These are phyloP conservation scores for Conistra vaccinii DNA, from an alignment of 2,888 invertebrate species.

Conservation along the genomic window DNA sequence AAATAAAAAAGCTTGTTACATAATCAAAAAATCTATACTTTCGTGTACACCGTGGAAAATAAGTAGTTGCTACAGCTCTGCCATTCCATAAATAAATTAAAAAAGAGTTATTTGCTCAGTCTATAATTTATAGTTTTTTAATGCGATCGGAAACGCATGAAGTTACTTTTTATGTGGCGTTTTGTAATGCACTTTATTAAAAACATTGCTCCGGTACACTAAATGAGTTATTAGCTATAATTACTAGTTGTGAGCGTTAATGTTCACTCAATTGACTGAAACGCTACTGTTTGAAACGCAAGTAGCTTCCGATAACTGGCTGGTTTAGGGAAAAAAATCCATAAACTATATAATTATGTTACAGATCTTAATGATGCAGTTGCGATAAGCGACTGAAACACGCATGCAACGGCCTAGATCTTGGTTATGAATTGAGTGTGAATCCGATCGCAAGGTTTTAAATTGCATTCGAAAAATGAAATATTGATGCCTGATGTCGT, in stretches of 20 bases:
- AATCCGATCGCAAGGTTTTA: slow-evolving; percentile 45
- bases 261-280: slow-evolving; percentile 60
- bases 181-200: slow-evolving; percentile 40
- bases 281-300: slow-evolving; percentile 49
- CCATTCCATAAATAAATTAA: slow-evolving; percentile 45
- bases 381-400: slow-evolving; percentile 52
- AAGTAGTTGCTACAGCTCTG: not conserved
- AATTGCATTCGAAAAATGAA: slow-evolving; percentile 54
- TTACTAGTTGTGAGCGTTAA: slow-evolving; percentile 60
- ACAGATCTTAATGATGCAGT: slow-evolving; percentile 53
- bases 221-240: slow-evolving; percentile 67
- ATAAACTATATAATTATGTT: slow-evolving; percentile 26
- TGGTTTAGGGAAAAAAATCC: slow-evolving; percentile 32
- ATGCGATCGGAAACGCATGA: slow-evolving; percentile 50
- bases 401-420: slow-evolving; percentile 56
- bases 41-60: slow-evolving; percentile 1
- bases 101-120: slow-evolving; percentile 17
- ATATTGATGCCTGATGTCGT: slow-evolving; percentile 30
- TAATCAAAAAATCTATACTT: slow-evolving; percentile 17
- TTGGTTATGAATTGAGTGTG: slow-evolving; percentile 23
- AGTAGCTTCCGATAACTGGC: slow-evolving; percentile 49
- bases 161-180: slow-evolving; percentile 35
- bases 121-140: slow-evolving; percentile 43
- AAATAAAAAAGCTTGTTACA: not conserved
- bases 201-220: slow-evolving; percentile 52